Percentiles rank a stretch among this genome's conserved stretches.
These are phyloP conservation scores for Harpagoxenus sublaevis DNA, from an alignment of 2,888 invertebrate genomes.

Conservation along the genomic window DNA sequence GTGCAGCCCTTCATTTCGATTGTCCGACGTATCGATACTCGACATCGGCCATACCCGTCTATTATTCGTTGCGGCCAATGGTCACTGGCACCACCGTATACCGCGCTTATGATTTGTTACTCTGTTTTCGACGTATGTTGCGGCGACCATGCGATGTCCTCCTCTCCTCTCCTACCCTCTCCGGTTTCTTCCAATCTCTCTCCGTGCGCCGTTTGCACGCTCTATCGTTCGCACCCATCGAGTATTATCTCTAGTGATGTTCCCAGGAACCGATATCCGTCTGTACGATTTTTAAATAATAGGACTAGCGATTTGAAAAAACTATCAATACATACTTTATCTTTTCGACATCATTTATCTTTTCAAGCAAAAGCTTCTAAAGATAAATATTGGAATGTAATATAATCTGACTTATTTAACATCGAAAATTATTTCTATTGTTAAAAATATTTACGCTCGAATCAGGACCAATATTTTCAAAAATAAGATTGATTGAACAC, in stretches of 20 bases:
- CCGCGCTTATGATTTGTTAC: conserved; percentile 82
- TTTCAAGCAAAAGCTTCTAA: background rate
- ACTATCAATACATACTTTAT: background rate
- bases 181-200: conserved; percentile 26
- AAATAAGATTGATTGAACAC: background rate
- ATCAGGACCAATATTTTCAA: background rate
- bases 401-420: background rate
- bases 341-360: background rate
- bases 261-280: background rate
- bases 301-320: background rate
- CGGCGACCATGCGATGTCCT: conserved; percentile 58
- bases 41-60: conserved; percentile 81
- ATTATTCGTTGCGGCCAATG: conserved; percentile 84
- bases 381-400: background rate
- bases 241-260: conserved; percentile 27
- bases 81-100: conserved; percentile 71
- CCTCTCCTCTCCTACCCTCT: conserved; percentile 6
- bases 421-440: background rate
- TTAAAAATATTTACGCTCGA: background rate
- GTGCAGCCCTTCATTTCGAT: conserved; percentile 81
- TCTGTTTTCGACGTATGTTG: conserved; percentile 80
- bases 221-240: conserved; percentile 38
- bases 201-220: conserved; percentile 25
- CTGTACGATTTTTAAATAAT: background rate
- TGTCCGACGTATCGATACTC: conserved; percentile 82